Base-by-base conservation (phyloP, 2,113 vertebrate genomes). In the Castor canadensis region DNA sequence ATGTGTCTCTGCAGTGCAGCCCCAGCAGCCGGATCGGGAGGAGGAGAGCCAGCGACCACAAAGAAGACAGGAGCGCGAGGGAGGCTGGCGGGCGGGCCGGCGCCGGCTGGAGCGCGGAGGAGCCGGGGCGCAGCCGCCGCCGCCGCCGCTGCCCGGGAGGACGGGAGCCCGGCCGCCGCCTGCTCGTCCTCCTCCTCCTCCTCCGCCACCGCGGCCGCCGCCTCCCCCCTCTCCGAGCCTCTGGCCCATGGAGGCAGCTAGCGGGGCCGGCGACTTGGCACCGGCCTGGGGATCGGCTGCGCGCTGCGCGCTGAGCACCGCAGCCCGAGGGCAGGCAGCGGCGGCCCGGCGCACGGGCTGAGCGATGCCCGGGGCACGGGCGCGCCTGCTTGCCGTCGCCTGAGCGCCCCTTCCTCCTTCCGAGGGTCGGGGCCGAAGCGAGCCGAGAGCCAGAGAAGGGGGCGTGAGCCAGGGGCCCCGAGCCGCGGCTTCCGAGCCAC, bases 1-100 rank as follows among this genome's bases (percentile, higher is more conserved):
- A 99, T 99, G 99, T 99, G 99, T 99, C 99, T 99, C 99, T 99
- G 99, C 99, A 99, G 99, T 99, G 99, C 99, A 99, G 99, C 99
- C 99, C 99, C 99, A 99, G 99, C 99, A 99, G 99, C 99, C 99
- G 99, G 99, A 99, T 99, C 99, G 99, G 99, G 99, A 99, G 99
- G 99, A 99, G 99, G 99, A 99, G 99, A 99, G 99, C 99, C 99
- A 99, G 99, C 99, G 99, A 99, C 99, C 99, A 99, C 99, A 99
- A 99, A 99, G 99, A 99, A 99, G 99, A 99, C 98, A 99, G 96
- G 95, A 96, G 97, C 96, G 97, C 97, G 99, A 99, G 99, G 99
- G 99, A 99, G 99, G 99, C 99, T 99, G 99, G 99, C 99, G 98
- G 98, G 98, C 98, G 98, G 96, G 97, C 98, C 98, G 98, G 98